Evolutionary conservation across 2,113 vertebrate genomes (phyloP).

Genomic region (Neolamprologus cancellatus): DNA sequence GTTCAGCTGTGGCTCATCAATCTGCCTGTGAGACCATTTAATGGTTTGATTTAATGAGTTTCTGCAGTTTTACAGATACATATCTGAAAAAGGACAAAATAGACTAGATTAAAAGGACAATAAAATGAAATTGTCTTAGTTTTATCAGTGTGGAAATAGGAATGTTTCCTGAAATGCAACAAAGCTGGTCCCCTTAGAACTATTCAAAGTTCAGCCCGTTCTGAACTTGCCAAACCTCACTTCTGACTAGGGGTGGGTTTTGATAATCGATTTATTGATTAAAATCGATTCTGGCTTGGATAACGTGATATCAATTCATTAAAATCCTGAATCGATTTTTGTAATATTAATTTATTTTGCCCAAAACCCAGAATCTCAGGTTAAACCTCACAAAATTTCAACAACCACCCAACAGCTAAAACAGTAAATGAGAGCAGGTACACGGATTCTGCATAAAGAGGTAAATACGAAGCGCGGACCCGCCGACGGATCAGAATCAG

Average conservation of each 20-base stretch:
- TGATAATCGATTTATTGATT: background rate
- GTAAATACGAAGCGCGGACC: no score
- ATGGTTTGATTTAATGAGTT: background rate
- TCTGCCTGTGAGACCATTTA: background rate
- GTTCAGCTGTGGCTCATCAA: background rate
- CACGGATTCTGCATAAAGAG: no score
- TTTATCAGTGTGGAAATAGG: background rate
- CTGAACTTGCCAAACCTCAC: background rate
- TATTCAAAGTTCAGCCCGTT: background rate
- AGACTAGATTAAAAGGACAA: background rate
- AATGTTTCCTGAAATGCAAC: background rate
- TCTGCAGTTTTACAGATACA: background rate
- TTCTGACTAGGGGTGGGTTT: background rate
- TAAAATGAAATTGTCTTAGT: background rate
- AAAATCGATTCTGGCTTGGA: background rate
- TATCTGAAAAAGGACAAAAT: background rate
- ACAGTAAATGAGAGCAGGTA: no score
- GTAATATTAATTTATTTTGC: background rate
- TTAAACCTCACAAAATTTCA: no score
- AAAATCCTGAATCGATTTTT: background rate
- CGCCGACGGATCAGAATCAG: no score
- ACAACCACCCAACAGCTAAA: no score
- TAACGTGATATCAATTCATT: background rate
- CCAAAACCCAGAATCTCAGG: no score
- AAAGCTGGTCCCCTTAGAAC: background rate